These are phyloP conservation scores for Anaspis maculata DNA, from an alignment of 2,888 invertebrate genomes.

Conservation along the genomic window DNA sequence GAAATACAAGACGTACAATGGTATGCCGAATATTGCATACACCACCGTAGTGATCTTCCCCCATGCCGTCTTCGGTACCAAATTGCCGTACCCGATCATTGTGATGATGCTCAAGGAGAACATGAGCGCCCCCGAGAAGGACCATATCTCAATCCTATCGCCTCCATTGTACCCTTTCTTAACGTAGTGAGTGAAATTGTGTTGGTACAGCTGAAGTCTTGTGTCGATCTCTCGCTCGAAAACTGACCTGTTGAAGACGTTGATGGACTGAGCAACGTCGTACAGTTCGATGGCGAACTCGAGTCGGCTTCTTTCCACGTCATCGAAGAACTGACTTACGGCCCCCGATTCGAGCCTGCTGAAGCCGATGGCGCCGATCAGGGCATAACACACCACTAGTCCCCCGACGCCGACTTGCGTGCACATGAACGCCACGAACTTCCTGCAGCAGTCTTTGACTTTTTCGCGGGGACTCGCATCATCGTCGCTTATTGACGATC, in stretches of 20 bases:
- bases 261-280: conserved; percentile 53
- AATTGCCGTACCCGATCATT: conserved; percentile 87
- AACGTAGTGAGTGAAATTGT: conserved; percentile 55
- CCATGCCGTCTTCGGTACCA: conserved; percentile 73
- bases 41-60: conserved; percentile 78
- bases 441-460: conserved; percentile 77
- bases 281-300: conserved; percentile 59
- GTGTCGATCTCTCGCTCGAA: conserved; percentile 55
- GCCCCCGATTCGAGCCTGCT: conserved; percentile 60
- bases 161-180: conserved; percentile 63
- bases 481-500: conserved; percentile 59
- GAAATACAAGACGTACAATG: conserved; percentile 78
- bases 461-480: conserved; percentile 60
- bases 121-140: conserved; percentile 82
- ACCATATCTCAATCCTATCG: conserved; percentile 66
- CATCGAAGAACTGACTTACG: conserved; percentile 22
- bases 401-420: conserved; percentile 88
- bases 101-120: conserved; percentile 82
- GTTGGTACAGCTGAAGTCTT: conserved; percentile 59
- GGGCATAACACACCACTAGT: conserved; percentile 77
- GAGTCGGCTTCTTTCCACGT: conserved; percentile 38
- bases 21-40: conserved; percentile 82
- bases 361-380: conserved; percentile 77
- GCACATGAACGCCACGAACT: conserved; percentile 85
- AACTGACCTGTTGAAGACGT: conserved; percentile 58